Base-by-base conservation (phyloP, 2,888 invertebrate species). In the Sarcophaga caerulescens region DNA sequence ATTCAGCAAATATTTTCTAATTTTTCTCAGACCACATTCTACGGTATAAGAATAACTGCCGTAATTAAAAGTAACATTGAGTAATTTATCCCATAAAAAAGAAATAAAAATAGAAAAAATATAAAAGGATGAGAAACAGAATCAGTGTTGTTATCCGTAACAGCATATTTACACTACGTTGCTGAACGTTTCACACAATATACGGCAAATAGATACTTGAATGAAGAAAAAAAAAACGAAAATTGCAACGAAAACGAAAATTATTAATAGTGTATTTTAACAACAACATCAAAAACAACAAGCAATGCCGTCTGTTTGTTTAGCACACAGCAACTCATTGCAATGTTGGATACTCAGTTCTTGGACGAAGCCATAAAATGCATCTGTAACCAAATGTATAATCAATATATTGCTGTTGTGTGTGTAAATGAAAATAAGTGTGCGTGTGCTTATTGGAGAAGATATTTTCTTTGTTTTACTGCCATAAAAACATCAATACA, bases 401-500 rank as follows among this genome's bases (percentile, higher is more conserved):
- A 68, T 75, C 52, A 57, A 71, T 45, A 69, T 75, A 44, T 63
- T 52, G 69, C 45, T 66, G 12, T 66, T 70, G 81, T 76, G 1
- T 14, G 52, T 52, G 17, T 52, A 47, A 47, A 14, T 47, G 14
- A 47, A 47, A 47, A 12, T 14, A 3, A 35, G 65, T 65, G 17
- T 65, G 35, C 2, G 65, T 17, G 65, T 17, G 11, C 14, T 12
- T 1, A 52, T 52, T 52, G 17, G 14, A 65, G 23, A 65, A 44
- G 10, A 35, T 70, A n/a, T 57, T n/a, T 23, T 65, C 25, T 35
- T 62, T 80, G 75, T 80, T 75, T 74, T 76, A 73, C 68, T 62
- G 73, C 76, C 25, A 69, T 73, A 57, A 81, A 68, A 85, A 81
- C 81, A 85, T 81, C 81, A 77, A 81, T 77, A 81, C 73, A 81